These are phyloP conservation scores for Chunga burmeisteri DNA, from an alignment of 2,113 vertebrate genomes.

Conservation along the genomic window DNA sequence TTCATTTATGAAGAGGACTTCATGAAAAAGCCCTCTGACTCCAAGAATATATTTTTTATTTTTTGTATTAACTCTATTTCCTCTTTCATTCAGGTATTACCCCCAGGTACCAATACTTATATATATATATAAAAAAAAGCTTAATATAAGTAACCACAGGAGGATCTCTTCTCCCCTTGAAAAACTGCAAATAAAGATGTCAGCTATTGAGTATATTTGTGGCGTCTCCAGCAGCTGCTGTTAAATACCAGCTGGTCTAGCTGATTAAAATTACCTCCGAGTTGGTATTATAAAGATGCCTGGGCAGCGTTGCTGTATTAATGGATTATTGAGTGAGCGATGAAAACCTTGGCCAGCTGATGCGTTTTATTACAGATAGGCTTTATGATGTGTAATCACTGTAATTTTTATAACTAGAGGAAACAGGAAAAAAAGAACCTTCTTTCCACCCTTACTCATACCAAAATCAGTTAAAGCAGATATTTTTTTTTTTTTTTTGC, in stretches of 20 bases:
- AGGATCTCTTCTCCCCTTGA: slow-evolving; percentile 84
- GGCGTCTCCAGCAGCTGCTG: slow-evolving; percentile 87
- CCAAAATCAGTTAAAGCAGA: slow-evolving; percentile 69
- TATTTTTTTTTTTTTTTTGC: slow-evolving; percentile 16
- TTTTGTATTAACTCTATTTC: slow-evolving; percentile 28
- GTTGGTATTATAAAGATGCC: slow-evolving; percentile 89
- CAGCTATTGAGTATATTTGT: slow-evolving; percentile 88
- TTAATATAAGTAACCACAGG: slow-evolving; percentile 83
- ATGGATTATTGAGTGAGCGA: slow-evolving; percentile 90
- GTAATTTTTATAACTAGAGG: slow-evolving; percentile 87
- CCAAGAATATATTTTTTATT: slow-evolving; percentile 30
- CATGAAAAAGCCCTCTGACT: slow-evolving; percentile 46
- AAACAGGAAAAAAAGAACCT: slow-evolving; percentile 77
- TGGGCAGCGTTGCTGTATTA: slow-evolving; percentile 88
- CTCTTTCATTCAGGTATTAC: slow-evolving; percentile 61
- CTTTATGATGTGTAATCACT: slow-evolving; percentile 89
- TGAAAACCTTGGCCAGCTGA: slow-evolving; percentile 90
- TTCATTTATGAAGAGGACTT: slow-evolving; percentile 28
- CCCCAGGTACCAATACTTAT: slow-evolving; percentile 29
- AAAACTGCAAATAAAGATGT: slow-evolving; percentile 89
- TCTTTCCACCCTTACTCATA: slow-evolving; percentile 19
- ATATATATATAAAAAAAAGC: slow-evolving; percentile 35
- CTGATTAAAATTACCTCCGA: slow-evolving; percentile 91
- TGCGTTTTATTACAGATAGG: slow-evolving; percentile 89
- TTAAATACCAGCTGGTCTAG: slow-evolving; percentile 90